phyloP scores from a whole-genome alignment of 2,888 invertebrate genomes.

The Drosophila multiciliata region DNA sequence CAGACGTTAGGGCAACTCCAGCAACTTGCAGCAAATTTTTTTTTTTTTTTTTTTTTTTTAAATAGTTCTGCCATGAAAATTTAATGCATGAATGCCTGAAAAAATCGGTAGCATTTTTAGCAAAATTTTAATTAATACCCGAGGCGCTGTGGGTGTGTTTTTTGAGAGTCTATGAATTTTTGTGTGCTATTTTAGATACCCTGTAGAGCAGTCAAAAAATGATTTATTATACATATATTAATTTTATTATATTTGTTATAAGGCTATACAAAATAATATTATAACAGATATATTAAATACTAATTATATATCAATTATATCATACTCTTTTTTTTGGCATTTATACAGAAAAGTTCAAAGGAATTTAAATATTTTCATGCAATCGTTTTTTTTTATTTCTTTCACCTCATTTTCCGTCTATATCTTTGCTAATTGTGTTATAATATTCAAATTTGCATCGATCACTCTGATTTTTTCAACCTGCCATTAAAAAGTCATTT shows the following conservation, averaged over 20 bases:
- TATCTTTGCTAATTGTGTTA: not conserved
- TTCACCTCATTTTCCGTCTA: not conserved
- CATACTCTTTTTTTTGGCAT: not conserved
- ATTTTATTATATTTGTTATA: too few relatives aligned
- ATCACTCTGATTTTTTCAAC: not conserved
- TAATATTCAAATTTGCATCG: not conserved
- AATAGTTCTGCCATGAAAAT: slow-evolving; percentile 1
- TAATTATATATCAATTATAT: not conserved
- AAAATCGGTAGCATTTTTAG: slow-evolving; percentile 23
- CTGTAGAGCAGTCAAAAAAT: not conserved
- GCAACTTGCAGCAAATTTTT: slow-evolving; percentile 8
- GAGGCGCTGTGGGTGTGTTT: slow-evolving; percentile 1
- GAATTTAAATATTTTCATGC: not conserved
- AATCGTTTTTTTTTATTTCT: not conserved
- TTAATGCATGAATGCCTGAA: not conserved
- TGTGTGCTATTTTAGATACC: not conserved
- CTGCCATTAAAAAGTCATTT: not conserved
- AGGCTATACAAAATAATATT: not conserved
- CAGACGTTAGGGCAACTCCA: slow-evolving; percentile 40
- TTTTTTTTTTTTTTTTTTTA: slow-evolving; percentile 5
- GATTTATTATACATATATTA: not conserved
- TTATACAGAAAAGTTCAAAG: not conserved
- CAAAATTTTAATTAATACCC: slow-evolving; percentile 45
- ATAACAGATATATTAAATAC: not conserved
- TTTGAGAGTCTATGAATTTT: not conserved